A percentile compares a stretch with the other conserved stretches of the same genome.
phyloP scores from a whole-genome alignment of 2,888 invertebrate species.

The Apamea sordens region DNA sequence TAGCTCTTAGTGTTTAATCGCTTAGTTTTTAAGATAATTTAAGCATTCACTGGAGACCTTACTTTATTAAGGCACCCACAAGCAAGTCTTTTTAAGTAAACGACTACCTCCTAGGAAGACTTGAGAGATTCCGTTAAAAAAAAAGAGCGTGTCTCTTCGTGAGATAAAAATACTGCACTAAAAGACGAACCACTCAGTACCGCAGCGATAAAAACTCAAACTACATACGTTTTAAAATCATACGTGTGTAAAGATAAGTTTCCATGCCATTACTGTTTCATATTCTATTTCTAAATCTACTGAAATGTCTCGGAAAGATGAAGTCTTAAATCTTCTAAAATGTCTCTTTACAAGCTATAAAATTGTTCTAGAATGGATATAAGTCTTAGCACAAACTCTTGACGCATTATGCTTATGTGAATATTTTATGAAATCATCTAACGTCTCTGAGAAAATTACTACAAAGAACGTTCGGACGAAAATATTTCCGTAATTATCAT shows the following conservation, averaged over 20 bases:
- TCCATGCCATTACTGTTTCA: neutral
- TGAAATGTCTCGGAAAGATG: neutral
- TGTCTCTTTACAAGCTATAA: neutral
- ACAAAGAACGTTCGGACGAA: neutral
- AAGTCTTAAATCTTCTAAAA: conserved; percentile 9
- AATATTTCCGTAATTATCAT: neutral
- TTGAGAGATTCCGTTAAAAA: no score
- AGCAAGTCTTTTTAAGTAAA: no score
- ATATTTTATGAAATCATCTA: neutral
- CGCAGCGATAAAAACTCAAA: conserved; percentile 11
- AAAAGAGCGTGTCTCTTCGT: no score
- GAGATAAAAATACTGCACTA: neutral
- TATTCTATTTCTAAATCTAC: conserved; percentile 5
- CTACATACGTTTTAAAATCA: conserved; percentile 15
- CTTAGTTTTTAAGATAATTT: no score
- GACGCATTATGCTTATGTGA: no score
- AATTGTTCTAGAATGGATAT: neutral
- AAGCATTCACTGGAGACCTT: no score
- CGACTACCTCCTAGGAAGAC: no score
- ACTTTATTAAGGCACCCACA: no score
- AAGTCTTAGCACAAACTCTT: neutral
- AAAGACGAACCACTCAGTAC: neutral
- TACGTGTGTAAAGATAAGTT: conserved; percentile 25
- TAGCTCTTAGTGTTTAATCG: no score
- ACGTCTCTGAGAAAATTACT: neutral